Base-by-base conservation (phyloP, 1,140 invertebrate genomes). In the Pygmarrhopalites habei region DNA sequence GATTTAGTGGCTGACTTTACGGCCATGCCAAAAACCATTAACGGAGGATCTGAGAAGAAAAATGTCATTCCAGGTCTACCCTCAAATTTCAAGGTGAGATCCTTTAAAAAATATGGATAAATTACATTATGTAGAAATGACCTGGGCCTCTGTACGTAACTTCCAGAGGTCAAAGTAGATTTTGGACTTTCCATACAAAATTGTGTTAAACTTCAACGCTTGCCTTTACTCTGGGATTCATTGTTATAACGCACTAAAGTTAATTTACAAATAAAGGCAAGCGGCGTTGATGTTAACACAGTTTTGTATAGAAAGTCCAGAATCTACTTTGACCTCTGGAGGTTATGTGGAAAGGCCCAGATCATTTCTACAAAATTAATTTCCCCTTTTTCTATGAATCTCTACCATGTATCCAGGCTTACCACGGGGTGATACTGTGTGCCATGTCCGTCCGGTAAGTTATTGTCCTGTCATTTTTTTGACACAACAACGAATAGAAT, bases 1-100 rank as follows among this genome's bases (percentile, higher is more conserved):
- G 91, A 93, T 78, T 82, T 89, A n/a, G 85, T 95, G 62, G 92
- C 91, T 0, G 92, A 95, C 74, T 78, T 96, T 53, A 86, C 86
- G 1, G 90, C 90, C 2, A 85, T 84, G 28, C 85, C 84, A 15
- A 87, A 87, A 51, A 78, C 79, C 51, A 84, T 93, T 71, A 83
- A 87, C 67, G n/a, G n/a, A n/a, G n/a, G n/a, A n/a, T n/a, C n/a
- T n/a, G n/a, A n/a, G n/a, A n/a, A n/a, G n/a, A n/a, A n/a, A n/a
- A n/a, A n/a, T n/a, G n/a, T n/a, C n/a, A 83, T 85, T 17, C 82
- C 82, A 74, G 87, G 86, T 15, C 71, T 89, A 32, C 85, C 85
- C 23, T 75, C 82, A 52, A 82, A 83, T 58, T 86, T 83, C 46
- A 83, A 77, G 74, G 81, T 81, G 71, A 73, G 60, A 66, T 49